A percentile compares a stretch with the other conserved stretches of the same genome.
phyloP scores from a whole-genome alignment of 2,113 vertebrate species.

The Tetrao urogallus region DNA sequence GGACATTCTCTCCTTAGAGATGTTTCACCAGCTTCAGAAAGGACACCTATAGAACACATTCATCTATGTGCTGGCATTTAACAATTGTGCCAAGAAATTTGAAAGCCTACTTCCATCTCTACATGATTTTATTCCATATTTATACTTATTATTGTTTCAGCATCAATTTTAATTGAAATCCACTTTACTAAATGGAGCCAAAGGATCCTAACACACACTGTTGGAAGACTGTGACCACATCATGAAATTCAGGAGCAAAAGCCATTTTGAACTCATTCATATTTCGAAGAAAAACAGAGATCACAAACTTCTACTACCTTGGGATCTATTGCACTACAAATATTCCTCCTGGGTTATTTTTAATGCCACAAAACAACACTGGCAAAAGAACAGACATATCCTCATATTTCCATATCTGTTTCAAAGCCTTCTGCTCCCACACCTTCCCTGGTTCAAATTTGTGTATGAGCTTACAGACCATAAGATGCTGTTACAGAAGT shows the following conservation, averaged over 20 bases:
- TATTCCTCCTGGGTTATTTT: conserved; percentile 11
- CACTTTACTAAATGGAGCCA: neutral
- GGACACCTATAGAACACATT: conserved; percentile 69
- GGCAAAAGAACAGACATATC: neutral
- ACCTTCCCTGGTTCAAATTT: neutral
- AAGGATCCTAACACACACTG: neutral
- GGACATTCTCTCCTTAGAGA: conserved; percentile 70
- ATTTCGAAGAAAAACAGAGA: neutral
- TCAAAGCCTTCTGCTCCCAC: neutral
- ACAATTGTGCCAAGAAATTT: conserved; percentile 66
- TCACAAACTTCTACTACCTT: neutral
- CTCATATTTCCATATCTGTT: neutral
- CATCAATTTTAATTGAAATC: conserved; percentile 11
- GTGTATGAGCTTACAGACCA: neutral
- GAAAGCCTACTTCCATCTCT: conserved; percentile 19
- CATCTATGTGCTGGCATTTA: conserved; percentile 68
- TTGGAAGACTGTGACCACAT: neutral
- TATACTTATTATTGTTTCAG: conserved; percentile 21
- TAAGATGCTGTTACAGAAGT: neutral
- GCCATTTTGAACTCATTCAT: neutral
- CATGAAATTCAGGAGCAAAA: neutral
- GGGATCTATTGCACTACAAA: neutral
- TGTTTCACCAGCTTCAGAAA: conserved; percentile 66
- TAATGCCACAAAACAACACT: neutral
- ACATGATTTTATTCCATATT: conserved; percentile 23